Base-by-base conservation (phyloP, 2,888 invertebrate genomes). In the Amphipyra tragopoginis region DNA sequence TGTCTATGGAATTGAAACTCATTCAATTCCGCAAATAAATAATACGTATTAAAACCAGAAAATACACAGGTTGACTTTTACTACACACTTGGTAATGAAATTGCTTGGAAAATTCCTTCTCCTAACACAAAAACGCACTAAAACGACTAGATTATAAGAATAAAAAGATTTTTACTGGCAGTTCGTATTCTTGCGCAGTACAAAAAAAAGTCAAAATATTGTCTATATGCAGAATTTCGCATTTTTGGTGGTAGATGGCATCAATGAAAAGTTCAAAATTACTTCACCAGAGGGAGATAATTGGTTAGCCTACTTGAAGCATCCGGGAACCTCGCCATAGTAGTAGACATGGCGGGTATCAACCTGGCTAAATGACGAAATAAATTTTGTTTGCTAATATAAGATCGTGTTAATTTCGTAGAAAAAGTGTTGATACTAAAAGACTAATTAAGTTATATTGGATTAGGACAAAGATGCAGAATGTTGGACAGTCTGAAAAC, bases 401-500 rank as follows among this genome's bases (percentile, higher is more conserved):
- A 94, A 91, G 90, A 93, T 93, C 93, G 94, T 94, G 93, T 91
- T 94, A 91, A 93, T 94, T 93, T 93, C 91, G 84, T 91, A 91
- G 86, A 90, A 89, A 90, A 90, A 93, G 94, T 94, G 94, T 94
- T 93, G 90, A 91, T 93, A 93, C 92, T 93, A 86, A 94, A 92
- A 93, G 93, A 94, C 92, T 93, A 92, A 92, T 90, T 93, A 93
- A 93, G 93, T 90, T 94, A 87, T 89, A 92, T 94, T 93, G 93
- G 90, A 92, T 94, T 96, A 96, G 96, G 96, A 96, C 96, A 96
- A 97, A 97, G 96, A 98, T 98, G 98, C 97, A 98, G 97, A 97
- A 97, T 97, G 97, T 97, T 96, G 96, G 96, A 96, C 97, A 97
- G 96, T 96, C 97, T 96, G 97, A 97, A 96, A 97, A 96, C 96